Conservation (phyloP, 2,797 vertebrate genomes). For the Ceryle rudis region DNA sequence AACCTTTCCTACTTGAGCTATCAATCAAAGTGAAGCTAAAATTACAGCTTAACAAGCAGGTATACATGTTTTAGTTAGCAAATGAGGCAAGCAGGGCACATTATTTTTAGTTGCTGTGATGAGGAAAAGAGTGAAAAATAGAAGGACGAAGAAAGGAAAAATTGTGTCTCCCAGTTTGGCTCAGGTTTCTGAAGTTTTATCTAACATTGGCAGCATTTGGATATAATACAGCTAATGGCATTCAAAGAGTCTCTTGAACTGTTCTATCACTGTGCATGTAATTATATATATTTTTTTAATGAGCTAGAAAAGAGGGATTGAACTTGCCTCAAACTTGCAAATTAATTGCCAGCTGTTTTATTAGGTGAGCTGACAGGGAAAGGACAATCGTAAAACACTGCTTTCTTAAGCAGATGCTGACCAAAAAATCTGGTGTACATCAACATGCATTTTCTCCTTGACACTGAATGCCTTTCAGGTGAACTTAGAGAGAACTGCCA, state of each 20-base stretch:
- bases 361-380: background rate
- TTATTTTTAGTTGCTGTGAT: constrained; percentile 49
- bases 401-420: background rate
- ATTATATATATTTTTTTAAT: background rate
- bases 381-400: background rate
- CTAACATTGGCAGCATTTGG: constrained; percentile 25
- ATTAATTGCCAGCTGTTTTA: background rate
- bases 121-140: constrained; percentile 58
- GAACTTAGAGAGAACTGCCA: background rate
- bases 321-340: background rate
- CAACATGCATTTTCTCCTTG: background rate
- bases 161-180: background rate
- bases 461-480: background rate
- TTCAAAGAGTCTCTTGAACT: background rate
- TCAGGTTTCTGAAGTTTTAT: constrained; percentile 19
- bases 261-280: background rate
- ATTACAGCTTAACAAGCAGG: constrained; percentile 55
- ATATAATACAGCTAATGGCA: background rate
- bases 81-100: constrained; percentile 28
- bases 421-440: background rate
- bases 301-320: background rate
- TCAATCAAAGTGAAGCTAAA: constrained; percentile 65
- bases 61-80: constrained; percentile 55
- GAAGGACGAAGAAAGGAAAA: constrained; percentile 49
- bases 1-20: constrained; percentile 24